phyloP scores from a whole-genome alignment of 2,797 vertebrate species.

The Pampus argenteus region DNA sequence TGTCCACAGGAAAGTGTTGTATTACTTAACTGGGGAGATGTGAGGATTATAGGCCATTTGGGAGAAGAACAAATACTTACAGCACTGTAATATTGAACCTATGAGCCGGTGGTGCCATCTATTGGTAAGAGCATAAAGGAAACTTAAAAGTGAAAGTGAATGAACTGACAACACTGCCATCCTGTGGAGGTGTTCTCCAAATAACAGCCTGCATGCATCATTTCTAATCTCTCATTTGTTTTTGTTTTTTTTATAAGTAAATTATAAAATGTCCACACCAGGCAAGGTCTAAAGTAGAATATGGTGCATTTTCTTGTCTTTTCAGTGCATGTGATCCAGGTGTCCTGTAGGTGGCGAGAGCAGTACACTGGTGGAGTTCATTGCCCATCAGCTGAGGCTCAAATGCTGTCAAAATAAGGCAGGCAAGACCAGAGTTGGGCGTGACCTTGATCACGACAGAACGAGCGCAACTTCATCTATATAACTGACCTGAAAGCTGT shows the following conservation, averaged over 20 bases:
- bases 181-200: constrained; percentile 27
- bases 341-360: constrained; percentile 33
- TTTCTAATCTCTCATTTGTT: neutral
- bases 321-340: neutral
- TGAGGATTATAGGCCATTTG: constrained; percentile 24
- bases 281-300: no score
- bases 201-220: neutral
- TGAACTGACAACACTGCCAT: constrained; percentile 22
- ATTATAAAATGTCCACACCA: neutral
- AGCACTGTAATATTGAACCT: no score
- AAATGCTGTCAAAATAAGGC: constrained; percentile 1
- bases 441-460: constrained; percentile 15
- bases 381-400: neutral
- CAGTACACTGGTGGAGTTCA: neutral
- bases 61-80: neutral
- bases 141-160: neutral
- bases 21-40: constrained; percentile 26
- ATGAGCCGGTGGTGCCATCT: constrained; percentile 51
- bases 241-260: no score
- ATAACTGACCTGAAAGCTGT: constrained; percentile 33
- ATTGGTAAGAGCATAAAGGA: constrained; percentile 20
- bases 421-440: neutral
- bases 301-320: neutral
- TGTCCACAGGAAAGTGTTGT: neutral
- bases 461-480: constrained; percentile 4